A percentile compares a stretch with the other conserved stretches of the same genome.
Evolutionary conservation across 2,888 invertebrate genomes (phyloP).

Genomic region (Yponomeuta sedellus): DNA sequence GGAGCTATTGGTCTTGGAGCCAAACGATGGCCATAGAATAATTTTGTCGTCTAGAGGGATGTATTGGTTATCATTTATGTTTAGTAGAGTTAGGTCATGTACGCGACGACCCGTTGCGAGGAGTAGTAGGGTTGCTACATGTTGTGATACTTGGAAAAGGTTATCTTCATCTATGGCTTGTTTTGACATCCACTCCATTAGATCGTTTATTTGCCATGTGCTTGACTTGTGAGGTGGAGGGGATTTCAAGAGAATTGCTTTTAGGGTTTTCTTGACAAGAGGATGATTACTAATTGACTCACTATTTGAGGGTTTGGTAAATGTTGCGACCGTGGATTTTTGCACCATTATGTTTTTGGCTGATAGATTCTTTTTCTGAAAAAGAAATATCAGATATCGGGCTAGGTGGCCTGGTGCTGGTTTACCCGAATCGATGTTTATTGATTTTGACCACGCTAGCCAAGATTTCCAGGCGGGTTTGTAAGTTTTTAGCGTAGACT

Average conservation of each 20-base stretch:
- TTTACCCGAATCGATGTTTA: slow-evolving; percentile 1
- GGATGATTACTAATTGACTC: slow-evolving; percentile 17
- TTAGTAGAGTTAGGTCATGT: slow-evolving; percentile 11
- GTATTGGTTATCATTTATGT: not conserved
- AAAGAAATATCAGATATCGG: slow-evolving; percentile 17
- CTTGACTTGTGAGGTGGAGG: slow-evolving; percentile 14
- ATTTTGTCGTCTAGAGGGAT: not conserved
- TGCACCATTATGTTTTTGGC: slow-evolving; percentile 25
- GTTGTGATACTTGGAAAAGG: slow-evolving; percentile 19
- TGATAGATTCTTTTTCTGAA: slow-evolving; percentile 21
- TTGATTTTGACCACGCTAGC: slow-evolving; percentile 16
- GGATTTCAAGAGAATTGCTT: slow-evolving; percentile 19
- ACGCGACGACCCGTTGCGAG: slow-evolving; percentile 17
- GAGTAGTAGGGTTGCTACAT: slow-evolving; percentile 19
- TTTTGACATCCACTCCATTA: slow-evolving; percentile 16
- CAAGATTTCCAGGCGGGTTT: slow-evolving; percentile 21
- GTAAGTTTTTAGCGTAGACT: slow-evolving; percentile 25
- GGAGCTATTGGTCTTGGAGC: slow-evolving; percentile 10
- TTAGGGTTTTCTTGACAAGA: slow-evolving; percentile 21
- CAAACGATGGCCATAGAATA: slow-evolving; percentile 14
- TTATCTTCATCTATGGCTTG: not conserved
- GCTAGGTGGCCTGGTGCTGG: slow-evolving; percentile 18
- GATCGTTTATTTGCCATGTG: slow-evolving; percentile 13
- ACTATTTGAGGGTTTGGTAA: slow-evolving; percentile 20
- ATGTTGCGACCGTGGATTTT: slow-evolving; percentile 25